Conservation (phyloP, 1,140 invertebrate species). For the Acromyrmex charruanus region DNA sequence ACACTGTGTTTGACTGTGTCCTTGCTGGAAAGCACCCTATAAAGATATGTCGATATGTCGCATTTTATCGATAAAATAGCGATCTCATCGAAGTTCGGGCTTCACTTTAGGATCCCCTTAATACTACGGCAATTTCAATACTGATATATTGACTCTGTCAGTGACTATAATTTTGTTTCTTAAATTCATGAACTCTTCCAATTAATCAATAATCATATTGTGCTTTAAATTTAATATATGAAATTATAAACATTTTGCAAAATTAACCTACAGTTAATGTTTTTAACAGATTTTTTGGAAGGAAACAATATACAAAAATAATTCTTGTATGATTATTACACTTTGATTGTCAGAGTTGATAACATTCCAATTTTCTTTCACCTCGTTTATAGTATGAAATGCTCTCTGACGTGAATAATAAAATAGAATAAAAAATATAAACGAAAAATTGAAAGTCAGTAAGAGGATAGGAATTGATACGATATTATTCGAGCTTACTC, state of each 20-base stretch:
- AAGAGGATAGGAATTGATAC: background rate
- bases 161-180: background rate
- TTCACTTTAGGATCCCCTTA: background rate
- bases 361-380: background rate
- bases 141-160: background rate
- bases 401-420: conserved; percentile 20
- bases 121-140: background rate
- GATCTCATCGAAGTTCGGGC: too few relatives aligned
- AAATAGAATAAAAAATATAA: background rate
- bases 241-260: background rate
- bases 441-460: conserved; percentile 13
- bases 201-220: background rate
- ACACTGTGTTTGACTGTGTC: too few relatives aligned
- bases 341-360: background rate
- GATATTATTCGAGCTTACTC: background rate
- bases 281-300: background rate
- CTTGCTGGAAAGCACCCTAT: too few relatives aligned
- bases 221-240: background rate
- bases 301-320: background rate
- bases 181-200: background rate
- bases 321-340: background rate
- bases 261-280: background rate
- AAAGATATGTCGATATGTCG: too few relatives aligned
- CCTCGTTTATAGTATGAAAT: background rate
- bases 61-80: too few relatives aligned